Evolutionary conservation across 2,888 invertebrate species (phyloP), one percentile per base, ranked within the genome.

Genomic region (Myopa tessellatipennis): DNA sequence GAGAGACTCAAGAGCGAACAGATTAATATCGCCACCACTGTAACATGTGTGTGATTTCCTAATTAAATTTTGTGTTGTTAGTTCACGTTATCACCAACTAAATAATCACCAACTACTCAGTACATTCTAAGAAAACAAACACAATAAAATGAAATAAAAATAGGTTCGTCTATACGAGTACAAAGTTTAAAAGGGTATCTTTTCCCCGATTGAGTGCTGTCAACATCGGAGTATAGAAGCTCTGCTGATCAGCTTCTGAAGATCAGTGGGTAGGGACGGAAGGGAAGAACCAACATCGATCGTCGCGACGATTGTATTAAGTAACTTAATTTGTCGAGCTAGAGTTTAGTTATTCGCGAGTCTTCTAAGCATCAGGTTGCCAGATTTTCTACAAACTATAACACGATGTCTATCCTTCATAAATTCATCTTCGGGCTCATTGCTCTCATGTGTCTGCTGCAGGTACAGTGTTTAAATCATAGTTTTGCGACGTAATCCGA

Each of bases 381-480:
- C 12, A 63, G 6, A 14, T 34, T 18, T 14, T 34, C 16, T 12
- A 10, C 36, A 36, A 65, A 36, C 4, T 16, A 65, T 6, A 10
- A 16, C 65, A 34, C 34, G 4, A 65, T 65, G 65, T 65, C 65
- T 1, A 12, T 65, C 10, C 34, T 26, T 68, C 50, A 75, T 65
- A 82, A 80, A 77, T 72, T 76, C 52, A 74, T 80, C 52, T 55
- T 82, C 58, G 80, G 76, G 50, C 70, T 81, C 50, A 69, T 79
- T 58, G 80, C 78, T 65, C 71, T 82, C 55, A 50, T 81, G 38
- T 81, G 80, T 74, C 80, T 78, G 70, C 55, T 82, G 79, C 81
- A 81, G 79, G 82, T 81, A 74, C 73, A 79, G 74, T 14, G 14
- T 50, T 50, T 50, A 50, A 50, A 50, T 50, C 67, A 65, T 63